Evolutionary conservation across 2,888 invertebrate genomes (phyloP).

Genomic region (Lobophora halterata): DNA sequence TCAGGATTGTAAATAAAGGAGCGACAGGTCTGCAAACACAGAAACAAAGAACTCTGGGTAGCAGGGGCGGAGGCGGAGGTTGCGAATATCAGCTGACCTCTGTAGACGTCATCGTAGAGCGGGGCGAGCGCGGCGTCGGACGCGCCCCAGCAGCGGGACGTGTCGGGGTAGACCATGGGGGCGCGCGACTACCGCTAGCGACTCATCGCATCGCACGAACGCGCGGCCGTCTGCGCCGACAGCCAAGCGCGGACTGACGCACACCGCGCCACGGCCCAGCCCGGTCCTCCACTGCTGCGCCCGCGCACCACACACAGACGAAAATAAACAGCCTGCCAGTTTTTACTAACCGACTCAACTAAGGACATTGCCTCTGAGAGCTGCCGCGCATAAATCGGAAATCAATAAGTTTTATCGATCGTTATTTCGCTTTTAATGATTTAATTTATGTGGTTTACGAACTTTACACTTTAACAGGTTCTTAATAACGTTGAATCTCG

Average conservation of each 20-base stretch:
- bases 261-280: slow-evolving; percentile 24
- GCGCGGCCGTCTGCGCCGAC: slow-evolving; percentile 70
- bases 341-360: slow-evolving; percentile 35
- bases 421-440: slow-evolving; percentile 23
- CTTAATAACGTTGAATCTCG: slow-evolving; percentile 2
- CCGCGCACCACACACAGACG: slow-evolving; percentile 26
- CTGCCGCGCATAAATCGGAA: slow-evolving; percentile 33
- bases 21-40: slow-evolving; percentile 39
- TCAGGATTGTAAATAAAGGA: slow-evolving; percentile 29
- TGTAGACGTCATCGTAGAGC: slow-evolving; percentile 84
- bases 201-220: slow-evolving; percentile 55
- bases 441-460: slow-evolving; percentile 26
- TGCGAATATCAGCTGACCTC: slow-evolving; percentile 78
- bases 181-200: slow-evolving; percentile 56
- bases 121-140: slow-evolving; percentile 83
- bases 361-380: slow-evolving; percentile 39
- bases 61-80: slow-evolving; percentile 39
- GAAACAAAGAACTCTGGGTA: slow-evolving; percentile 50
- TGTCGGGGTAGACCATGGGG: slow-evolving; percentile 83
- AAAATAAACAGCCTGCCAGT: slow-evolving; percentile 37
- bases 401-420: slow-evolving; percentile 29
- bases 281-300: slow-evolving; percentile 18
- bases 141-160: slow-evolving; percentile 81
- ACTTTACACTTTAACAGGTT: slow-evolving; percentile 22
- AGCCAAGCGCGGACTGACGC: slow-evolving; percentile 67